Percentiles rank a stretch among this genome's conserved stretches.
phyloP scores from a whole-genome alignment of 2,888 invertebrate species.

The Coelopa pilipes region DNA sequence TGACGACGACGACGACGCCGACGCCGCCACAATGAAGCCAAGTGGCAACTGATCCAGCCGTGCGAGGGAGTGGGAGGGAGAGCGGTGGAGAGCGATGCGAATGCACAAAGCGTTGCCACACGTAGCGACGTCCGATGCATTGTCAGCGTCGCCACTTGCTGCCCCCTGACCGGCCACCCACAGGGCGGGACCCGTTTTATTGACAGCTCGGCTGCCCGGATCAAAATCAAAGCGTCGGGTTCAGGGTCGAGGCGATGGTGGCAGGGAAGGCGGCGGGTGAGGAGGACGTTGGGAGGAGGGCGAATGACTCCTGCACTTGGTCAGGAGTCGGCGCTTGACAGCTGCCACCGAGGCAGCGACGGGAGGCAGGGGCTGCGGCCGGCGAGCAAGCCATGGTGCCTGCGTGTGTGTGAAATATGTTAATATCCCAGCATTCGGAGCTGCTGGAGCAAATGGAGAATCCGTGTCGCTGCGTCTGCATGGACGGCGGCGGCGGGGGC shows the following conservation, averaged over 20 bases:
- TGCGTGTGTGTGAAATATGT: background rate
- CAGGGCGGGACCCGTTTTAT: background rate
- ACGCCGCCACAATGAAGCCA: no score
- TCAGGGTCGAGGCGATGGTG: background rate
- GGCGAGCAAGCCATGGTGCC: no score
- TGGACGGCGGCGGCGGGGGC: no score
- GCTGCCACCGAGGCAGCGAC: conserved; percentile 14
- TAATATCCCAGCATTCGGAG: no score
- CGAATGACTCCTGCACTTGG: conserved; percentile 21
- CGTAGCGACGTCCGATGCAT: background rate
- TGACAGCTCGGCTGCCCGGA: background rate
- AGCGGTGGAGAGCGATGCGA: no score
- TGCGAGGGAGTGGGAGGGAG: no score
- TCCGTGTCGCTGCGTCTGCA: background rate
- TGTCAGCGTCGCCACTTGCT: background rate
- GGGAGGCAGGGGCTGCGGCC: background rate
- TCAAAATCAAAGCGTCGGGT: background rate
- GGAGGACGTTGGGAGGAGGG: background rate
- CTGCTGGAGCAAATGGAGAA: background rate
- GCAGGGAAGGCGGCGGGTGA: background rate
- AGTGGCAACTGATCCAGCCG: no score
- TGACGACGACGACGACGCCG: no score
- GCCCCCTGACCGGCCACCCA: background rate
- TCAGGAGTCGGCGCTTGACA: conserved; percentile 15
- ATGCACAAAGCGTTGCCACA: conserved; percentile 4